Conservation (phyloP, 2,888 invertebrate species). For the Heliconius cydno region DNA sequence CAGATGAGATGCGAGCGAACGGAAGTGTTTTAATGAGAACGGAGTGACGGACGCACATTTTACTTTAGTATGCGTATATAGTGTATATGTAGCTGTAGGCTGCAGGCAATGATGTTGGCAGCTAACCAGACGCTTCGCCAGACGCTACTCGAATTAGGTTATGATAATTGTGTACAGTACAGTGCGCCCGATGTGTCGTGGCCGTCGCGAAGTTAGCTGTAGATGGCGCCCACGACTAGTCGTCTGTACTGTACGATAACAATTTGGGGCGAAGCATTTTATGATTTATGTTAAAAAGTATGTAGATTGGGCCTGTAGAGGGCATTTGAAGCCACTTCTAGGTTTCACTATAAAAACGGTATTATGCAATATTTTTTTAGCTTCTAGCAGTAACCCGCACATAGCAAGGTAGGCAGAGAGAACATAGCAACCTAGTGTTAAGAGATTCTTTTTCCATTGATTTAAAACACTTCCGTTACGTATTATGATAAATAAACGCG, state of each 20-base stretch:
- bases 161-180: background rate
- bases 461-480: no score
- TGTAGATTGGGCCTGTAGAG: background rate
- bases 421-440: no score
- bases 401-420: no score
- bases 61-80: background rate
- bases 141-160: slow-evolving; percentile 12
- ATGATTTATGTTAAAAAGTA: background rate
- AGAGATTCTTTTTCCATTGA: no score
- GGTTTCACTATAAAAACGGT: no score
- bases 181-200: background rate
- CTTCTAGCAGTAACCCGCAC: no score
- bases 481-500: no score
- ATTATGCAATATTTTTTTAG: no score
- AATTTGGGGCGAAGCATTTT: background rate
- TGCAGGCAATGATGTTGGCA: slow-evolving; percentile 9
- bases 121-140: slow-evolving; percentile 16
- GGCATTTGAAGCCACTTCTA: no score
- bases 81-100: background rate
- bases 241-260: background rate
- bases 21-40: no score
- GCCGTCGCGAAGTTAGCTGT: background rate
- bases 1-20: no score
- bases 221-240: background rate
- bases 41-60: background rate